Evolutionary conservation across 2,113 vertebrate species (phyloP), one percentile per base, ranked within the genome.

Genomic region (Coptodon rendalli): DNA sequence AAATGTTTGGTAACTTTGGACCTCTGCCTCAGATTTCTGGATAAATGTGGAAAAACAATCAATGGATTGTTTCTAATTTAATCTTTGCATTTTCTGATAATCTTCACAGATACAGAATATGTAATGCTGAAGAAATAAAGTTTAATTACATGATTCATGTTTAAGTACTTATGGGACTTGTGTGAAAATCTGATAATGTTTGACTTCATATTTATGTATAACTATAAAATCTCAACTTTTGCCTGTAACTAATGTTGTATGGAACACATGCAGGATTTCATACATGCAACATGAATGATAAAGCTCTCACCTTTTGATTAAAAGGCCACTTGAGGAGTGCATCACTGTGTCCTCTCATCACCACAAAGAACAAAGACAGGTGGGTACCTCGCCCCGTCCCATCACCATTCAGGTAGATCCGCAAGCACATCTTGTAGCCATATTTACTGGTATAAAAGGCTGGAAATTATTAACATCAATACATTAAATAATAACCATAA

Each of bases 361-460:
- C 97, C 95, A 99, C 98, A 1, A 99, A 99, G 93, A 99, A 99
- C 82, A 99, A 95, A 6, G 99, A 99, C 50, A 99, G 92, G 86
- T 99, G 98, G 1, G 97, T 98, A 11, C 98, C 97, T 0, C 98
- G 97, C 10, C 99, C 99, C 0, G 98, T 98, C 88, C 99, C 99
- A 0, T 99, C 99, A 1, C 99, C 99, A 0, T 99, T 99, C 95
- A 99, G 97, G 94, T 99, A 99, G 88, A 98, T 95, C 0, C 99
- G 97, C 83, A 99, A 92, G 85, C 99, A 99, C 99, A 99, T 99
- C 97, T 99, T 99, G 95, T 99, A 99, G 95, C 99, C 99, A 0
- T 99, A 99, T 94, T 98, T 99, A 95, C 97, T 98, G 0, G 98
- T 99, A 86, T 99, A 99, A 96, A 99, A 99, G 45, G 98, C 98